A percentile compares a stretch with the other conserved stretches of the same genome.
Conservation (phyloP, 2,113 vertebrate species). For the Suricata suricatta region DNA sequence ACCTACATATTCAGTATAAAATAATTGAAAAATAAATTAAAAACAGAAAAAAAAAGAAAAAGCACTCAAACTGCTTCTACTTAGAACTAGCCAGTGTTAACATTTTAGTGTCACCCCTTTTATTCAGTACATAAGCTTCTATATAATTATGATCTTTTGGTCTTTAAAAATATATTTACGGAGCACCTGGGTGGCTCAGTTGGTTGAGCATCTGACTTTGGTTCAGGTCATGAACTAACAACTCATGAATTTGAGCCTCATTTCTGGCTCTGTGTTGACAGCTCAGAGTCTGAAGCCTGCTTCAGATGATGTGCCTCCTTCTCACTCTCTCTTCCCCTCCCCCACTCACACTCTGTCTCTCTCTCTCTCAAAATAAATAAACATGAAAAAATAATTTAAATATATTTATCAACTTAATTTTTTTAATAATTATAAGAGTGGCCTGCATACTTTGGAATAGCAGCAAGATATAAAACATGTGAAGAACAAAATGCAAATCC, state of each 20-base stretch:
- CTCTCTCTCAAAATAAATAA: too few species aligned
- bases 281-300: too few species aligned
- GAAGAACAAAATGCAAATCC: background rate
- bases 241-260: too few species aligned
- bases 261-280: too few species aligned
- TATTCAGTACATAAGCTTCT: background rate
- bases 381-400: background rate
- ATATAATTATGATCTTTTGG: background rate
- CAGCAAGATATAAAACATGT: background rate
- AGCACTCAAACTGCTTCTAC: background rate
- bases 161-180: background rate
- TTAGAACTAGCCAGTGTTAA: background rate
- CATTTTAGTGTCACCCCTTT: fast-evolving
- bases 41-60: background rate
- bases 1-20: background rate
- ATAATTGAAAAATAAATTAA: constrained; percentile 40
- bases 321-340: too few species aligned
- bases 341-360: too few species aligned
- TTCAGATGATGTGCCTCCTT: too few species aligned
- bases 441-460: background rate
- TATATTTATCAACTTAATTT: background rate
- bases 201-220: too few species aligned
- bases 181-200: too few species aligned
- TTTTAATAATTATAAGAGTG: background rate
- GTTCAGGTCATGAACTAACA: too few species aligned